Evolutionary conservation across 2,888 invertebrate genomes (phyloP).

Genomic region (Orthosia gracilis): DNA sequence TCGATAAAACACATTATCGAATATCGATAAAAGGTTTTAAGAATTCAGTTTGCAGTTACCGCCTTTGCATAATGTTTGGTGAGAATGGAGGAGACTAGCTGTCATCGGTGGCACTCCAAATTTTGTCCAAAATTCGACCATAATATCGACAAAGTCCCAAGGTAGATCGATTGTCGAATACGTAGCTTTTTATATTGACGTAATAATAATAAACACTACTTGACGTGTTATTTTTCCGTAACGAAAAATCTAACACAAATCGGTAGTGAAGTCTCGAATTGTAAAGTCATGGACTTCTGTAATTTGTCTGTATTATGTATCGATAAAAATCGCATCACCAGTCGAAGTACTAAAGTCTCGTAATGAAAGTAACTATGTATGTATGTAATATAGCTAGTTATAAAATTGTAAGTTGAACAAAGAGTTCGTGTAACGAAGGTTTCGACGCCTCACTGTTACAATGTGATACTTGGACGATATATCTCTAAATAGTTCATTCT

Average conservation of each 20-base stretch:
- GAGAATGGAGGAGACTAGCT: conserved; percentile 1
- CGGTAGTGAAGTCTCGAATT: conserved; percentile 1
- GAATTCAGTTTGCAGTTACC: conserved; percentile 53
- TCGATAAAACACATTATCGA: conserved; percentile 49
- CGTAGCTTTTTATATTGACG: conserved; percentile 37
- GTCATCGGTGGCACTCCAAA: conserved; percentile 6
- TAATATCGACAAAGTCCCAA: conserved; percentile 51
- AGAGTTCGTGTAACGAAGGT: conserved; percentile 74
- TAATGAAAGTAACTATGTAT: conserved; percentile 64
- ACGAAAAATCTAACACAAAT: conserved; percentile 17
- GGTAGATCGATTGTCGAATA: conserved; percentile 47
- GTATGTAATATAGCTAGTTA: conserved; percentile 77
- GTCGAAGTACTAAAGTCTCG: conserved; percentile 60
- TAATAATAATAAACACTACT: conserved; percentile 28
- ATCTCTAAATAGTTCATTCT: conserved; percentile 31
- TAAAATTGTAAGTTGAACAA: conserved; percentile 86
- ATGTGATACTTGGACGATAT: conserved; percentile 74
- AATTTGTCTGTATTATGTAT: conserved; percentile 56
- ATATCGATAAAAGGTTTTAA: conserved; percentile 32
- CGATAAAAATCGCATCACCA: conserved; percentile 51
- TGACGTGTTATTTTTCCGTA: conserved; percentile 27
- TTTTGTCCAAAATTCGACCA: conserved; percentile 28
- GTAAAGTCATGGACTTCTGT: conserved; percentile 11
- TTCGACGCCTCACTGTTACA: conserved; percentile 65
- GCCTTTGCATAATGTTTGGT: conserved; percentile 45